Base-by-base conservation (phyloP, 2,888 invertebrate genomes). In the Leptinotarsa rubiginosa region DNA sequence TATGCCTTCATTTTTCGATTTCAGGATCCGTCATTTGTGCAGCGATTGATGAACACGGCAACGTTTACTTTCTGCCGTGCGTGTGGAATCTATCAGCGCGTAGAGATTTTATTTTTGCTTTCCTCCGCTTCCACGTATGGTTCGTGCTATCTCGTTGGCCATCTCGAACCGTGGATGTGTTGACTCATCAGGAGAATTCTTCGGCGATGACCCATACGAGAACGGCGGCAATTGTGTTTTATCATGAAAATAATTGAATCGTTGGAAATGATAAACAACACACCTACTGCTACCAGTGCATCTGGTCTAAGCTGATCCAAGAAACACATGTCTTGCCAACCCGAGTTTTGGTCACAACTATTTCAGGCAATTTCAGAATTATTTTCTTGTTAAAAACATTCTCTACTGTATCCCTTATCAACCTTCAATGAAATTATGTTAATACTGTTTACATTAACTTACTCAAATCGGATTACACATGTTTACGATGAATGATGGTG, bases 91-190 rank as follows among this genome's bases (percentile, higher is more conserved):
- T 31, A 41, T 16, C 31, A 18, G 62, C 20, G 62, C 62, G 16
- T 62, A n/a, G n/a, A 13, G 7, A 22, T 56, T 56, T 62, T 41
- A 31, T 62, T 62, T 62, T 41, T 20, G 41, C 62, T 62, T 31
- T 31, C 62, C 15, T 62, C 41, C 31, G 31, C 62, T 62, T 62
- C 62, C 62, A 62, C n/a, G 62, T 62, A 62, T 62, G 62, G 62
- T 62, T 62, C 62, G 62, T 62, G 62, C 62, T 31, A 12, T 41
- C 41, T 62, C 62, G 62, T 31, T n/a, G 62, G 62, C 31, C n/a
- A 62, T 31, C 62, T 25, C 25, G 31, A 25, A 62, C 62, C 41
- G 62, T 62, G 18, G 31, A 62, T 22, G 31, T 31, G 62, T 62
- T 56, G 20, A 41, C 50, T 62, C 62, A 62, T 41, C 62, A 16